phyloP scores from a whole-genome alignment of 2,113 vertebrate genomes.

The Piprites chloris region DNA sequence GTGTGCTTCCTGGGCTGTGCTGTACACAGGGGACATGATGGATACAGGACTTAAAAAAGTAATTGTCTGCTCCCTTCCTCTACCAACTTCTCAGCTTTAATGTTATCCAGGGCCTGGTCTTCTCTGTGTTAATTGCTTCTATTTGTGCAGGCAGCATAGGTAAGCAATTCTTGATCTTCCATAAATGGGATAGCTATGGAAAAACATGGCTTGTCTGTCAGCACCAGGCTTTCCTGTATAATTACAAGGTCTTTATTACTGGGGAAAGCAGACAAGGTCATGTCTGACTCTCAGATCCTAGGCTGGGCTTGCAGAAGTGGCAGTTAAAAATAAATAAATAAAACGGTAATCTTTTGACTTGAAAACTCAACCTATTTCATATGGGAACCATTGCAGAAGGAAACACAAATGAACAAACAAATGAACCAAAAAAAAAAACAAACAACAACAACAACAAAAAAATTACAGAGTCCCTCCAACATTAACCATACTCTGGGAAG shows the following conservation, averaged over 20 bases:
- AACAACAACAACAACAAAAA: not conserved
- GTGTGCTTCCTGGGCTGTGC: not conserved
- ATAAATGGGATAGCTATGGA: not conserved
- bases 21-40: not conserved
- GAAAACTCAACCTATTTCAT: not conserved
- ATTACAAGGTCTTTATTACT: not conserved
- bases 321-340: not conserved
- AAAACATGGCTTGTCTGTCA: not conserved
- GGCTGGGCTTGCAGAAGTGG: not conserved
- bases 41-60: not conserved
- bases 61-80: not conserved
- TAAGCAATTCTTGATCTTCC: not conserved
- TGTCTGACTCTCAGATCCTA: not conserved
- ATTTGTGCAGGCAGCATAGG: not conserved
- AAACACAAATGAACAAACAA: not conserved
- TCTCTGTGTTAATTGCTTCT: not conserved
- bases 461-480: not conserved
- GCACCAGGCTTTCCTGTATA: not conserved
- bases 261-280: not conserved
- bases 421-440: not conserved
- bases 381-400: not conserved
- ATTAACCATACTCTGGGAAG: not conserved
- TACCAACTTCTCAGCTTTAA: not conserved
- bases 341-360: not conserved
- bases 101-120: not conserved